These are phyloP conservation scores for Calameuta idolon DNA, from an alignment of 2,888 invertebrate species.

Conservation along the genomic window DNA sequence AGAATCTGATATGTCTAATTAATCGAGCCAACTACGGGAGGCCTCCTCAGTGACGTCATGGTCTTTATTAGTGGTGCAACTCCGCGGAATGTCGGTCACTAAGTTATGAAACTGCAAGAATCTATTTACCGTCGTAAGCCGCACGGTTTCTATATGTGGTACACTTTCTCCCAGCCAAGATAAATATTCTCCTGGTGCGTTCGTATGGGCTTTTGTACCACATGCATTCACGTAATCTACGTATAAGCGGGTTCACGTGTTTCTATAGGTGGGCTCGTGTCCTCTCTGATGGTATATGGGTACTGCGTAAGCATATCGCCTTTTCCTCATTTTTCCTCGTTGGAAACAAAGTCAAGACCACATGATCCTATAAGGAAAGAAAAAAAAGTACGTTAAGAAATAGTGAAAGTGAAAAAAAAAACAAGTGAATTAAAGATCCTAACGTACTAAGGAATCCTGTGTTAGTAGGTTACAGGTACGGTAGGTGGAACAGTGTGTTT, in stretches of 20 bases:
- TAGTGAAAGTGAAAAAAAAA: background rate
- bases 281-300: background rate
- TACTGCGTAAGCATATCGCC: background rate
- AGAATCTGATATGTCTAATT: slow-evolving; percentile 11
- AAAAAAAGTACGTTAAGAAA: background rate
- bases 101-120: slow-evolving; percentile 63
- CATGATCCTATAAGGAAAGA: background rate
- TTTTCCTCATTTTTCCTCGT: background rate
- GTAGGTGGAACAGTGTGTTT: background rate
- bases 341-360: background rate
- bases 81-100: slow-evolving; percentile 61
- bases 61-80: slow-evolving; percentile 59
- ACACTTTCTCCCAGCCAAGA: slow-evolving; percentile 56
- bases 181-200: slow-evolving; percentile 41
- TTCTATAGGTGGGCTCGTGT: background rate
- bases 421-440: background rate
- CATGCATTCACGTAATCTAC: background rate
- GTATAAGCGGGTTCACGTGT: background rate
- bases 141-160: slow-evolving; percentile 37
- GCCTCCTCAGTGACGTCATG: slow-evolving; percentile 50
- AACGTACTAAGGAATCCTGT: background rate
- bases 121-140: slow-evolving; percentile 47
- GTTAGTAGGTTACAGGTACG: background rate
- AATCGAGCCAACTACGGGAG: slow-evolving; percentile 37
- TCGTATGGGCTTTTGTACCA: background rate